Base-by-base conservation (phyloP, 1,140 invertebrate species). In the Hetaerina americana region DNA sequence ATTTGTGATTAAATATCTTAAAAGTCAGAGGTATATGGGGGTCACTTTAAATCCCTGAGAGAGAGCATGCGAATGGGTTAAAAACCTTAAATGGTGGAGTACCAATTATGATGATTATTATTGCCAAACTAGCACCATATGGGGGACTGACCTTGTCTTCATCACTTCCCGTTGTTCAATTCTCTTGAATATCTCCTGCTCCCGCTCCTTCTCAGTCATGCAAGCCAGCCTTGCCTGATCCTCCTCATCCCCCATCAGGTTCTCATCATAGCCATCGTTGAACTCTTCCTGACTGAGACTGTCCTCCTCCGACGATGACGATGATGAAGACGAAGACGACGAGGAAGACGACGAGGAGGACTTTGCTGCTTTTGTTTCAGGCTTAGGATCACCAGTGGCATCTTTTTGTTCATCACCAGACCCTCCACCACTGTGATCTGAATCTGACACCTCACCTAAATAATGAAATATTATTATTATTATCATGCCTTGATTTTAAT, bases 131-230 rank as follows among this genome's bases (percentile, higher is more conserved):
- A n/a, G n/a, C n/a, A n/a, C n/a, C n/a, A n/a, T n/a, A n/a, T n/a
- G n/a, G n/a, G n/a, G n/a, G n/a, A 10, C 72, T 71, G 74, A 90
- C 89, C 90, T 87, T 5, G 92, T 97, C 79, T 94, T 94, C 85
- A 97, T 90, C 0, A 93, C 87, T 83, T 97, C 94, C 77, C 96
- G 84, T 78, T 94, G 90, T 81, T 98, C 96, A 69, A 96, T 94
- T 70, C 96, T 87, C 79, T 97, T 97, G 79, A 95, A 99, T 76
- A 99, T 92, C 82, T 98, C 96, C 75, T 97, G 94, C 82, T 99
- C 96, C 72, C 96, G 84, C 80, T 99, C 96, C 78, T 96, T 97
- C 78, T 98, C 96, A 0, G 96, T 98, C 88, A 99, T 92, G 74
- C 92, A 88, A 10, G 93, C 93, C 1, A 99, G 82, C 0, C 92